Evolutionary conservation across 2,797 vertebrate species (phyloP), one percentile per base, ranked within the genome.

Genomic region (Tragelaphus oryx): DNA sequence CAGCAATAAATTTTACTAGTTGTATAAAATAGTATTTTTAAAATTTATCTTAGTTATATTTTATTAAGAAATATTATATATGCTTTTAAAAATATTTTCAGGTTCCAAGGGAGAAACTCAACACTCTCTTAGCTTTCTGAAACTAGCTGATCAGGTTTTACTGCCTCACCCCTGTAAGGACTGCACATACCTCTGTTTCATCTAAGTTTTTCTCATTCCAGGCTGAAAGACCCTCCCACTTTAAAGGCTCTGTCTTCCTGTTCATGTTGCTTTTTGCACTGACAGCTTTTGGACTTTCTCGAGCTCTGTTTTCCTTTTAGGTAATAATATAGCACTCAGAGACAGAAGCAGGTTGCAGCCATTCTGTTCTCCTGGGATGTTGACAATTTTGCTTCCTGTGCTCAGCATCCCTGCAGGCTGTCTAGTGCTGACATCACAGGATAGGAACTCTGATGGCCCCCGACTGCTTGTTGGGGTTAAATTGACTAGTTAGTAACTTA

Each of bases 281-380:
- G 81, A n/a, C 20, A 1, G 26, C 62, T 82, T 44, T 22, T 52
- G 74, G 87, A 24, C 55, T 16, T 28, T 20, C 17, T 84, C 50
- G 5, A 5, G 59, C 37, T 37, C 59, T 17, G 65, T 33, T 5
- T 55, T 8, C 33, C 26, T 33, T 78, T 12, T 18, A 71, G 50
- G 87, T n/a, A 8, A 8, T 3, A 5, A 8, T 4, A 3, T 5
- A 14, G 59, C 30, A 2, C 24, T 48, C 65, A 2, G 57, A 71
- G 62, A 8, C 33, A 80, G 50, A 79, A n/a, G 65, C 46, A 4
- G 1, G 30, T 13, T 1, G 7, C 26, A 3, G 4, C 62, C 44
- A 0, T 44, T 8, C 59, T n/a, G n/a, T n/a, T 6, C 30, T 28
- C 0, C 0, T 4, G 8, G 22, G 52, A 7, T 6, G 78, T 0